These are phyloP conservation scores for Mycalesis mineus DNA, from an alignment of 2,888 invertebrate genomes.

Conservation along the genomic window DNA sequence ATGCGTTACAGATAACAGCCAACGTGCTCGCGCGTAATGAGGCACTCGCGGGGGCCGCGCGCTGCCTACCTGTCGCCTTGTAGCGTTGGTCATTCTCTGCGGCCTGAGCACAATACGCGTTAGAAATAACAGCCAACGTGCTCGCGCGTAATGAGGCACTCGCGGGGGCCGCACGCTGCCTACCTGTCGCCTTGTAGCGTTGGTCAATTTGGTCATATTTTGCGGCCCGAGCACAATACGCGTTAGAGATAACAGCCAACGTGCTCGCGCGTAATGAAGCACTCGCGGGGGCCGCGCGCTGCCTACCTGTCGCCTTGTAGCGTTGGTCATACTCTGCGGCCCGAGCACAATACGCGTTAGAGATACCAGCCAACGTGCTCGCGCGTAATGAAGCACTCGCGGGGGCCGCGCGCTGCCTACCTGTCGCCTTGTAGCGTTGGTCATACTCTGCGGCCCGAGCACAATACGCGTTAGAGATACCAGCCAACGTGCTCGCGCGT, in stretches of 20 bases:
- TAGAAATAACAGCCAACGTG: no score
- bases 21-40: no score
- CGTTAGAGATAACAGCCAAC: constrained; percentile 38
- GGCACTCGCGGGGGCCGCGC: no score
- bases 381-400: constrained; percentile 48
- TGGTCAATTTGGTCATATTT: no score
- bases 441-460: not conserved
- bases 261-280: constrained; percentile 45
- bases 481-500: constrained; percentile 32
- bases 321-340: not conserved
- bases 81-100: no score
- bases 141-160: no score
- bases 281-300: constrained; percentile 32
- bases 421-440: not conserved
- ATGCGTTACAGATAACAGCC: no score
- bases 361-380: constrained; percentile 34
- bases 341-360: constrained; percentile 31
- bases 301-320: not conserved
- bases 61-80: no score
- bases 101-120: no score
- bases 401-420: constrained; percentile 19
- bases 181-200: no score
- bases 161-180: no score
- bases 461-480: constrained; percentile 38
- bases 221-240: constrained; percentile 32